These are phyloP conservation scores for Calonectris borealis DNA, from an alignment of 2,113 vertebrate species.

Conservation along the genomic window DNA sequence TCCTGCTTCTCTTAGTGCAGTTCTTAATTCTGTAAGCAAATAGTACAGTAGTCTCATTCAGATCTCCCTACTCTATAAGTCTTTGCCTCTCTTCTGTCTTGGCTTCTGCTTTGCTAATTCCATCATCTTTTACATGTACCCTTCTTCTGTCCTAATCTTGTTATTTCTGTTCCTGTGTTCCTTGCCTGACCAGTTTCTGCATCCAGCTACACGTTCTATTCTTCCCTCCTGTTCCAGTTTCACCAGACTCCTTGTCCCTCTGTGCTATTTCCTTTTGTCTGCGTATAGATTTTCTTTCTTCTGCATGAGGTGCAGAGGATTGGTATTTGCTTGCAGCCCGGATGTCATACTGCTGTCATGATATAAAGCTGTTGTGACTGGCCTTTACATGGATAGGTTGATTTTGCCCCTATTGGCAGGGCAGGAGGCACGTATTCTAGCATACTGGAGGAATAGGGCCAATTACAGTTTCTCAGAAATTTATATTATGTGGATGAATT, in stretches of 20 bases:
- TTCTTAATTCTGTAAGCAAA: not conserved
- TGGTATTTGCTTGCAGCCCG: not conserved
- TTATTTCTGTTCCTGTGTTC: not conserved
- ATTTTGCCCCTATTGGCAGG: not conserved
- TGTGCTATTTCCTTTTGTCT: not conserved
- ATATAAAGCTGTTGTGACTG: not conserved
- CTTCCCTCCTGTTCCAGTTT: not conserved
- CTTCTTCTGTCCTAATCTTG: not conserved
- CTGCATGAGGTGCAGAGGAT: not conserved
- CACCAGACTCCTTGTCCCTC: not conserved
- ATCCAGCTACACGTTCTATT: not conserved
- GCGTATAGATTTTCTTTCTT: not conserved
- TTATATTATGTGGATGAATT: not conserved
- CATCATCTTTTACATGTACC: not conserved
- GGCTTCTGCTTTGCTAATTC: not conserved
- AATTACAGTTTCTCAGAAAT: not conserved
- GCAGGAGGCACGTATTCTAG: not conserved
- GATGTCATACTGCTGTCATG: not conserved
- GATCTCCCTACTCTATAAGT: not conserved
- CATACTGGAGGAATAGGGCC: not conserved
- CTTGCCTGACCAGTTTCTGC: not conserved
- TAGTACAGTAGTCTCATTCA: not conserved
- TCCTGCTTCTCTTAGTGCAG: not conserved
- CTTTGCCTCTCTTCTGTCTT: not conserved
- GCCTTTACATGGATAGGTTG: not conserved